A percentile compares a stretch with the other conserved stretches of the same genome.
Evolutionary conservation across 2,888 invertebrate genomes (phyloP).

Genomic region (Leucozona laternaria): DNA sequence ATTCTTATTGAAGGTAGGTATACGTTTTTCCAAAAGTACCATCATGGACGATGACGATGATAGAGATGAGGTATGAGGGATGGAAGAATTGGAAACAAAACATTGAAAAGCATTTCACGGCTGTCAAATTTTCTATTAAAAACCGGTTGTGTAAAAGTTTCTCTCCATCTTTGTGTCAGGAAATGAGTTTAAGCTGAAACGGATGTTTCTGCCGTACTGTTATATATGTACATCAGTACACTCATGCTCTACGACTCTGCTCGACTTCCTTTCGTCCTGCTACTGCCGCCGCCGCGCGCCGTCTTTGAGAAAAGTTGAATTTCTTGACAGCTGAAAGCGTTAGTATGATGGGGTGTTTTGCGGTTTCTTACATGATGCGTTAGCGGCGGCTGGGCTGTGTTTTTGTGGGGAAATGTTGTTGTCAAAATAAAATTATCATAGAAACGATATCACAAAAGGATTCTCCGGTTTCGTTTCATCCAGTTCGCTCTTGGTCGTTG

Average conservation of each 20-base stretch:
- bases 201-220: constrained; percentile 68
- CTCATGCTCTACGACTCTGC: neutral
- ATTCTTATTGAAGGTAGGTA: constrained; percentile 23
- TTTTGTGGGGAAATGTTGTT: constrained; percentile 32
- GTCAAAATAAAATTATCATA: constrained; percentile 61
- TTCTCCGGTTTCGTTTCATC: constrained; percentile 28
- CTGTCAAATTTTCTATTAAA: constrained; percentile 76
- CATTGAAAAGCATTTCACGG: constrained; percentile 76
- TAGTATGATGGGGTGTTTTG: constrained; percentile 53
- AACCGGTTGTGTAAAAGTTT: constrained; percentile 74
- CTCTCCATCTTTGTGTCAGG: constrained; percentile 73
- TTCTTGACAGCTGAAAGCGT: constrained; percentile 64
- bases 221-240: neutral
- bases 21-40: constrained; percentile 4
- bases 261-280: constrained; percentile 11
- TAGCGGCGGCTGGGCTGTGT: neutral
- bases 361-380: constrained; percentile 50
- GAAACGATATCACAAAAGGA: constrained; percentile 60
- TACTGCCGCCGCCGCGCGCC: neutral
- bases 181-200: constrained; percentile 76
- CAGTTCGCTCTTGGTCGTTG: neutral
- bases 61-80: neutral
- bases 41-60: neutral
- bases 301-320: constrained; percentile 65
- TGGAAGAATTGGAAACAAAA: constrained; percentile 72